Evolutionary conservation across 2,113 vertebrate genomes (phyloP), one percentile per base, ranked within the genome.

Genomic region (Sinocyclocheilus rhinocerous): DNA sequence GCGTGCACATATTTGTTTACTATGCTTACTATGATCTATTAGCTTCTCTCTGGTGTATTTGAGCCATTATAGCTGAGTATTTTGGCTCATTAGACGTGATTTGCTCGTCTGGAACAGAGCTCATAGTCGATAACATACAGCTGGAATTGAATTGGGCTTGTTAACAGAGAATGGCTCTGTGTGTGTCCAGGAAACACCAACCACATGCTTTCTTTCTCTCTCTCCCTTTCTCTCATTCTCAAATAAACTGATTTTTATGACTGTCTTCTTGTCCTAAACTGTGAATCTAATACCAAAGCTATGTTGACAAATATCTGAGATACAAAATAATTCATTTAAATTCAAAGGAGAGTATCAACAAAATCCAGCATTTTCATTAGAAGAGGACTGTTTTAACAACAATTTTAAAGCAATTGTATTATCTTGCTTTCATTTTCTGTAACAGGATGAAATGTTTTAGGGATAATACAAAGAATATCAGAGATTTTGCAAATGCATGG

Each of bases 81-180:
- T 89, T 87, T 84, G 75, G 75, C 85, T 87, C 89, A 86, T 90
- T 90, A 89, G 65, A 77, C 36, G 63, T 85, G 85, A 87, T 90
- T 90, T 88, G 85, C 83, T 87, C 57, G 52, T 90, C 83, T 76
- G 79, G 87, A 48, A 61, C 59, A 15, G 22, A 36, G 61, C 13
- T 52, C 55, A 81, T 63, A 83, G 79, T 88, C 77, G 72, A 90
- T 87, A 81, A 76, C 81, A 76, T 85, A 80, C 83, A 83, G 86
- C 84, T 88, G 76, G 83, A 87, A 84, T 81, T 88, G 61, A 88
- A 83, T 83, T 76, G 20, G 24, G 79, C 87, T 85, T 88, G 89
- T 90, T 87, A 85, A 59, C 52, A 79, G 29, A 87, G 70, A 87
- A 85, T 45, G 86, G 26, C 29, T 67, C 33, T 73, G 83, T 83